Evolutionary conservation across 2,797 vertebrate genomes (phyloP).

Genomic region (Glossophaga mutica): DNA sequence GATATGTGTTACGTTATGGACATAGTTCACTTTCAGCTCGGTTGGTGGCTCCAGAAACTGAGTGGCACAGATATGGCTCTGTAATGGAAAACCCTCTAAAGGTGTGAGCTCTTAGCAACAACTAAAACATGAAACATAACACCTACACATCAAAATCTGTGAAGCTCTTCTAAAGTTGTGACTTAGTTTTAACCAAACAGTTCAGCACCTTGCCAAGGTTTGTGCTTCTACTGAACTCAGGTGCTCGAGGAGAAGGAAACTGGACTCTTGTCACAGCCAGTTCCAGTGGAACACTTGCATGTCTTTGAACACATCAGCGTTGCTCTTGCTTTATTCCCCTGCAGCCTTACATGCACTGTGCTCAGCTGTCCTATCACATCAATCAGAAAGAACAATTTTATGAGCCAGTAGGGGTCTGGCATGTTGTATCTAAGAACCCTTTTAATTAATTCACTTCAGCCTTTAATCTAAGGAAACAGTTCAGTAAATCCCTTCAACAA

Average conservation of each 20-base stretch:
- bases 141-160: not conserved
- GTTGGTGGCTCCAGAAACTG: not conserved
- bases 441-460: conserved; percentile 51
- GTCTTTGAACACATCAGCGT: not conserved
- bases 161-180: not conserved
- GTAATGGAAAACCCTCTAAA: not conserved
- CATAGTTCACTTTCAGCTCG: not conserved
- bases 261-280: not conserved
- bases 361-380: not conserved
- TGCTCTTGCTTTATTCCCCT: not conserved
- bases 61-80: not conserved
- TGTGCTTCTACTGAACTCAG: not conserved
- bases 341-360: not conserved
- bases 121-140: not conserved
- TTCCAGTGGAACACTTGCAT: not conserved
- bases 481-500: conserved; percentile 48
- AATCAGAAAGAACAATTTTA: conserved; percentile 3
- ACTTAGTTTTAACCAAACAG: not conserved
- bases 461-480: conserved; percentile 50
- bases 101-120: not conserved
- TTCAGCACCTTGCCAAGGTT: not conserved
- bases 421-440: conserved; percentile 21
- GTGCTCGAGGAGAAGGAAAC: not conserved
- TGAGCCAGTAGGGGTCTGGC: conserved; percentile 36
- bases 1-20: not conserved